Conservation (phyloP, 1,140 invertebrate species). For the Drosophila takahashii region DNA sequence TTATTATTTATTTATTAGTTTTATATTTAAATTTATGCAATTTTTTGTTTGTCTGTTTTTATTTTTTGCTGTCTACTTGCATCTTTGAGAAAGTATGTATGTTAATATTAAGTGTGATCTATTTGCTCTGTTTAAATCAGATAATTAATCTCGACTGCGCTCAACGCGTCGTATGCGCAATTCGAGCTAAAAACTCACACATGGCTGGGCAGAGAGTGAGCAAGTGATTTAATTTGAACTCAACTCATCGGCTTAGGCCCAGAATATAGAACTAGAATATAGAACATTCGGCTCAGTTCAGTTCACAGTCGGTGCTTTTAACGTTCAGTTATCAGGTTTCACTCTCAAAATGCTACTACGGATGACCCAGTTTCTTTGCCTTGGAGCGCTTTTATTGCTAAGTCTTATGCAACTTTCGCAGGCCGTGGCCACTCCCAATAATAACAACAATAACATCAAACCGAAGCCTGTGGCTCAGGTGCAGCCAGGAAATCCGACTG, state of each 20-base stretch:
- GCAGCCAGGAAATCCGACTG: conserved; percentile 12
- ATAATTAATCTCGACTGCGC: conserved; percentile 54
- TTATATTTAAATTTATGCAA: background rate
- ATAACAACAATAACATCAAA: conserved; percentile 17
- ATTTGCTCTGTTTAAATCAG: conserved; percentile 7
- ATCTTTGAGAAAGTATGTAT: background rate
- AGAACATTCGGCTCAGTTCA: conserved; percentile 50
- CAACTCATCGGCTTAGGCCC: conserved; percentile 17
- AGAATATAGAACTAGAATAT: conserved; percentile 24
- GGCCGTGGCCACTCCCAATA: conserved; percentile 47
- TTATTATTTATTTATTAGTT: too few species aligned
- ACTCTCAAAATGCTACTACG: conserved; percentile 17
- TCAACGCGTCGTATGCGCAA: conserved; percentile 55
- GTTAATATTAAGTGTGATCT: background rate
- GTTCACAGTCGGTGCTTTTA: conserved; percentile 54
- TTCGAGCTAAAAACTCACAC: conserved; percentile 38
- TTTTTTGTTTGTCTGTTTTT: background rate
- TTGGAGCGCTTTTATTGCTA: conserved; percentile 38
- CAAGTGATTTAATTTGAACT: conserved; percentile 12
- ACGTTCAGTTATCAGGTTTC: conserved; percentile 54
- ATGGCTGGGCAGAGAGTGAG: conserved; percentile 18
- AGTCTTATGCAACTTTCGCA: conserved; percentile 40
- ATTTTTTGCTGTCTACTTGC: background rate
- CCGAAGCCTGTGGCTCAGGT: conserved; percentile 12
- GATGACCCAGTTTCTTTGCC: conserved; percentile 60